Conservation (phyloP, 1,140 invertebrate species). For the Nephotettix cincticeps region DNA sequence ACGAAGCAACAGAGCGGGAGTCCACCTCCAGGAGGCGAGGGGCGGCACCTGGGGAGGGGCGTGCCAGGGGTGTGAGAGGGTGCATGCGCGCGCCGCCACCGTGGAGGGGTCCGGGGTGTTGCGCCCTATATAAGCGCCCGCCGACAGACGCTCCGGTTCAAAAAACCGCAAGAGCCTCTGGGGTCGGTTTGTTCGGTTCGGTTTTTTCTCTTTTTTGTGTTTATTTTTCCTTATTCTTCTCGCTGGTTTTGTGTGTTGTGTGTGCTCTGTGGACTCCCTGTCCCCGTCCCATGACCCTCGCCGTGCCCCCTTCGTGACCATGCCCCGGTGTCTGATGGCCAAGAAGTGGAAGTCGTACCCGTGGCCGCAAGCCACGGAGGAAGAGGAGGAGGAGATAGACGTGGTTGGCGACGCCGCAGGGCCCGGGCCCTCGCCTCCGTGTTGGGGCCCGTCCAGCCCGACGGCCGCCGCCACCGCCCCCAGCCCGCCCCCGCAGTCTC, state of each 20-base stretch:
- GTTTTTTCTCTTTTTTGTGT: constrained; percentile 37
- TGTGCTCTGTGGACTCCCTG: constrained; percentile 11
- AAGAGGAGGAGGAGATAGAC: constrained; percentile 79
- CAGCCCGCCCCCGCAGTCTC: constrained; percentile 60
- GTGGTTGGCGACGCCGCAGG: constrained; percentile 66
- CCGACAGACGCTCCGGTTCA: background rate
- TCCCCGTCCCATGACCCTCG: constrained; percentile 41
- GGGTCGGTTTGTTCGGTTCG: constrained; percentile 33
- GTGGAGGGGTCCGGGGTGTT: constrained; percentile 4
- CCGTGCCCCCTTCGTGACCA: constrained; percentile 26
- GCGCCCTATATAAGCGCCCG: constrained; percentile 31
- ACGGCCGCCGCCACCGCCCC: constrained; percentile 70
- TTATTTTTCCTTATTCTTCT: constrained; percentile 36
- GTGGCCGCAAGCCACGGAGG: constrained; percentile 55
- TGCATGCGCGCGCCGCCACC: constrained; percentile 26
- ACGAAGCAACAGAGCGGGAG: background rate
- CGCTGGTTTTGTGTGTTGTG: constrained; percentile 17
- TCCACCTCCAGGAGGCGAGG: background rate
- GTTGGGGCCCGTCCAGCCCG: constrained; percentile 69
- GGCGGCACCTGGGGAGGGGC: constrained; percentile 26
- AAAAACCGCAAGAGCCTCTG: constrained; percentile 29
- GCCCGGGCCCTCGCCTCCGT: constrained; percentile 34
- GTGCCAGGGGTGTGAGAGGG: constrained; percentile 28
- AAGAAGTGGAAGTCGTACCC: constrained; percentile 88
- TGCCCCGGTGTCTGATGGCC: constrained; percentile 63